Conservation (phyloP, 2,797 vertebrate species). For the Chaetodon trifasciatus region DNA sequence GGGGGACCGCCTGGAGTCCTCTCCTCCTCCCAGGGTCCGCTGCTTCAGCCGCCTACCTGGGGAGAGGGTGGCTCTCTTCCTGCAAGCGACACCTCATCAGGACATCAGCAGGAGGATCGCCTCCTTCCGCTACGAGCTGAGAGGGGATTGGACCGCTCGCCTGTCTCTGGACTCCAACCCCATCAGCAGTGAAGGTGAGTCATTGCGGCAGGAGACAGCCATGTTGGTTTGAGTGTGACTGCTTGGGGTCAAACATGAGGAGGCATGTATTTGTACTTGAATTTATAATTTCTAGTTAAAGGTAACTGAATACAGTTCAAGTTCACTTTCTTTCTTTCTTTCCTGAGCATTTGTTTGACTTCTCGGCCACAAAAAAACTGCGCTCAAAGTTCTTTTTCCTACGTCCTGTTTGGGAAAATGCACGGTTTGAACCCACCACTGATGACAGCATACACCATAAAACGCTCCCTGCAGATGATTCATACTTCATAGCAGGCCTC, state of each 20-base stretch:
- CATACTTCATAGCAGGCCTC: conserved; percentile 63
- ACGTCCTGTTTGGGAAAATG: conserved; percentile 16
- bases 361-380: not conserved
- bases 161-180: conserved; percentile 83
- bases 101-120: conserved; percentile 95
- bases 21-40: conserved; percentile 80
- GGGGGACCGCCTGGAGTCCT: conserved; percentile 82
- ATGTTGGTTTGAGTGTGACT: conserved; percentile 11
- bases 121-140: conserved; percentile 91
- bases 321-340: too few relatives aligned
- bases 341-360: not conserved
- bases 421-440: conserved; percentile 11
- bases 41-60: conserved; percentile 90
- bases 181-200: conserved; percentile 87
- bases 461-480: conserved; percentile 55
- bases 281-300: not conserved
- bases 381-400: not conserved
- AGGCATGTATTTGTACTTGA: not conserved
- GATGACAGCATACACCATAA: conserved; percentile 33
- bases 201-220: conserved; percentile 12
- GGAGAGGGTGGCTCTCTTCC: conserved; percentile 91
- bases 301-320: not conserved
- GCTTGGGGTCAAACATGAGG: not conserved
- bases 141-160: conserved; percentile 86
- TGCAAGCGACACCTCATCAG: conserved; percentile 92